Evolutionary conservation across 2,888 invertebrate species (phyloP), one percentile per base, ranked within the genome.

Genomic region (Sphaeridia pumilis): DNA sequence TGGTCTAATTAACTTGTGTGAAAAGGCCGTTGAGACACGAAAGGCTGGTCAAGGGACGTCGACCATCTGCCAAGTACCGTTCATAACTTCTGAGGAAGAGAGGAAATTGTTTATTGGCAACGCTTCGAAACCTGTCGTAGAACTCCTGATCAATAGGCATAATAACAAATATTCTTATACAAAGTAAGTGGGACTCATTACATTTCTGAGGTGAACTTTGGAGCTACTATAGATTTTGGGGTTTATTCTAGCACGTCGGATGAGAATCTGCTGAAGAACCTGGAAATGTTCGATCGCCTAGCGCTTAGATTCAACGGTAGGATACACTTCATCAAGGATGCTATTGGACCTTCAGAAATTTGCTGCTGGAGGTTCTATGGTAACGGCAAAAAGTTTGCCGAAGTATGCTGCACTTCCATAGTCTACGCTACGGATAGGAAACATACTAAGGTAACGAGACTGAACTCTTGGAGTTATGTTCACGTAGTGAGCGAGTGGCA

Each of bases 151-250:
- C 60, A 98, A 98, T 73, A 79, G 97, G 58, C 95, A 97, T 70
- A 98, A 97, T 72, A 98, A 98, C 73, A 98, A 98, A 74, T 98
- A 97, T 76, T 97, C 95, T 0, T 98, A 98, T 69, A 97, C 95
- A 58, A 88, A 76, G 80, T 80, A 69, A 67, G 64, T 50, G 48
- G 17, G 31, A 31, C 14, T 31, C 31, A 10, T 31, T 7, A n/a
- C n/a, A n/a, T n/a, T n/a, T n/a, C n/a, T n/a, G n/a, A n/a, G n/a
- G n/a, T n/a, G n/a, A n/a, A n/a, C n/a, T n/a, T n/a, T n/a, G n/a
- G n/a, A n/a, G n/a, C n/a, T n/a, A n/a, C n/a, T n/a, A 41, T 41
- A 12, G 42, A 25, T 28, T 31, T 31, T 10, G 7, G 20, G 25
- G 4, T 21, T 3, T 2, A 42, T 46, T 49, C 12, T 70, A 81